Evolutionary conservation across 1,140 invertebrate genomes (phyloP).

Genomic region (Solen grandis): DNA sequence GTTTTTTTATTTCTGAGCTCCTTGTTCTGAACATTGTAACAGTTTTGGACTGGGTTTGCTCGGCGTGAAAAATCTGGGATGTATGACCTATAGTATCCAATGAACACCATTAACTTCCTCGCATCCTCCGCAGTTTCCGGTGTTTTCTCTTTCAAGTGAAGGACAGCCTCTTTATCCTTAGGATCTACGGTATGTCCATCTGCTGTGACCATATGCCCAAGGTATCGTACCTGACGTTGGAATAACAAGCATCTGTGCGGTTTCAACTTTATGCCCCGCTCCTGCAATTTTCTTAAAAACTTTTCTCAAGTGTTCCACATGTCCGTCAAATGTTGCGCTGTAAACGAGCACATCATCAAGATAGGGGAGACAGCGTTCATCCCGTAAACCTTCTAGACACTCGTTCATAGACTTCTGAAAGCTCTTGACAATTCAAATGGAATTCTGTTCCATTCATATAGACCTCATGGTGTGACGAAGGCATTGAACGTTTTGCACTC

Average conservation of each 20-base stretch:
- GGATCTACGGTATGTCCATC: constrained; percentile 72
- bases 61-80: constrained; percentile 74
- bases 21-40: too few relatives aligned
- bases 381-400: too few relatives aligned
- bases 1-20: not conserved
- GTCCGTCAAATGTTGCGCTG: constrained; percentile 26
- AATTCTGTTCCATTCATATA: too few relatives aligned
- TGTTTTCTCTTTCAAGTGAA: constrained; percentile 67
- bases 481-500: constrained; percentile 58
- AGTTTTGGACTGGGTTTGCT: constrained; percentile 26
- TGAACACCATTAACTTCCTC: constrained; percentile 80
- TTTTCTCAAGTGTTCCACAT: constrained; percentile 63
- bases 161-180: constrained; percentile 78
- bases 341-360: constrained; percentile 54
- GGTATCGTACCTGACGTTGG: constrained; percentile 14
- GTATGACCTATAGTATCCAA: constrained; percentile 78
- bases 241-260: constrained; percentile 46
- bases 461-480: constrained; percentile 48
- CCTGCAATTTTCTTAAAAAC: constrained; percentile 75
- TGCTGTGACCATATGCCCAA: constrained; percentile 54
- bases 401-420: too few relatives aligned
- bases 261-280: constrained; percentile 59
- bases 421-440: too few relatives aligned
- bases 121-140: constrained; percentile 76
- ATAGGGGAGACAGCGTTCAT: too few relatives aligned